These are phyloP conservation scores for Chaetogeoica ovagalla DNA, from an alignment of 2,888 invertebrate genomes.

Conservation along the genomic window DNA sequence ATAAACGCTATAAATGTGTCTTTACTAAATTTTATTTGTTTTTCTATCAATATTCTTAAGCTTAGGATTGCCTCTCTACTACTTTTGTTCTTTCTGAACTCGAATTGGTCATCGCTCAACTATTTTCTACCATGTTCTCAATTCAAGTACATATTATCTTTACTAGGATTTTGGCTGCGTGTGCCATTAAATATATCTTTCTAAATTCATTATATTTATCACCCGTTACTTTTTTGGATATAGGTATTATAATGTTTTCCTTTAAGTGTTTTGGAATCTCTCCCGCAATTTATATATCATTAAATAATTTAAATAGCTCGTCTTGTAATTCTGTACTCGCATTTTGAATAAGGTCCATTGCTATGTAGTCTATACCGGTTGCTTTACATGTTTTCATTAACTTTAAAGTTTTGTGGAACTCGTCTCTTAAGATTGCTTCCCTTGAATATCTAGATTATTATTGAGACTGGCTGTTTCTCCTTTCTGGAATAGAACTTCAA, in stretches of 20 bases:
- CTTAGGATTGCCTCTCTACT: too few species aligned
- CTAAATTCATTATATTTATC: not conserved
- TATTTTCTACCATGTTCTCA: too few species aligned
- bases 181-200: not conserved
- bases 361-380: too few species aligned
- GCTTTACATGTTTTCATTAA: slow-evolving; percentile 12
- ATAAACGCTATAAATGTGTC: too few species aligned
- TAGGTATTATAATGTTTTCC: not conserved
- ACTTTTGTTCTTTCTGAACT: too few species aligned
- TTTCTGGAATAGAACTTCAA: too few species aligned
- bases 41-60: too few species aligned
- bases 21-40: too few species aligned
- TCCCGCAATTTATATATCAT: slow-evolving; percentile 2
- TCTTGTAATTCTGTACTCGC: slow-evolving; percentile 24
- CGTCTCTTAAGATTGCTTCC: slow-evolving; percentile 12
- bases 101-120: too few species aligned
- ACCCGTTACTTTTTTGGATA: slow-evolving; percentile 1
- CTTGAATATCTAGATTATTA: not conserved
- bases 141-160: too few species aligned
- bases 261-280: not conserved
- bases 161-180: too few species aligned
- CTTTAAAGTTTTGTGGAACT: slow-evolving; percentile 23
- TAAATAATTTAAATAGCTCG: slow-evolving; percentile 16
- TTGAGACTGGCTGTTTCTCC: too few species aligned
- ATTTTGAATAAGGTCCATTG: not conserved